Percentiles rank a stretch among this genome's conserved stretches.
phyloP scores from a whole-genome alignment of 2,113 vertebrate genomes.

The Tringa solitaria region DNA sequence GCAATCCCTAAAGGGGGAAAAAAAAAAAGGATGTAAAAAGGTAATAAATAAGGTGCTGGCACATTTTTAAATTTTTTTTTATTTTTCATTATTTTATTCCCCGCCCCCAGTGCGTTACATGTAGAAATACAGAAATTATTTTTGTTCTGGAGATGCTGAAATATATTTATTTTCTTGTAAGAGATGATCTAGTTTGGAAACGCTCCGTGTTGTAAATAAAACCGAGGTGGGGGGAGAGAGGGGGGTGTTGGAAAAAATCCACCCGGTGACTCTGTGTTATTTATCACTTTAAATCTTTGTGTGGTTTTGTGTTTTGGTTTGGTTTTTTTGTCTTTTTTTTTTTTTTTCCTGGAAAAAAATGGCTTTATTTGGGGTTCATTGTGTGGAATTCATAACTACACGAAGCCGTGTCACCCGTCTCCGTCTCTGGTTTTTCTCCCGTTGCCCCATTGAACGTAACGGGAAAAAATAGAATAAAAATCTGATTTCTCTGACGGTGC shows the following conservation, averaged over 20 bases:
- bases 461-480: background rate
- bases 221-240: background rate
- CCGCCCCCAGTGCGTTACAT: background rate
- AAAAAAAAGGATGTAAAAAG: too few species aligned
- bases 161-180: slow-evolving; percentile 38
- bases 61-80: background rate
- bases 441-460: background rate
- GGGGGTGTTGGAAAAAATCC: background rate
- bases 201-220: background rate
- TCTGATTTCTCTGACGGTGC: background rate
- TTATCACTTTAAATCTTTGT: background rate
- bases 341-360: background rate
- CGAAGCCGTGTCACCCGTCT: background rate
- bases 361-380: background rate
- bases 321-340: background rate
- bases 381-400: background rate
- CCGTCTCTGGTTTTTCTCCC: background rate
- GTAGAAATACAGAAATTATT: slow-evolving; percentile 21
- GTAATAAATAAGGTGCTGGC: background rate
- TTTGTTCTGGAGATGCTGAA: background rate
- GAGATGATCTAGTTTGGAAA: slow-evolving; percentile 4
- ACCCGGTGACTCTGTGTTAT: background rate
- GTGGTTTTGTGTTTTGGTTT: background rate
- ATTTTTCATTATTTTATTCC: background rate
- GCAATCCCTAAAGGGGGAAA: background rate